These are phyloP conservation scores for Leptarthrus brevirostris DNA, from an alignment of 2,888 invertebrate genomes.

Conservation along the genomic window DNA sequence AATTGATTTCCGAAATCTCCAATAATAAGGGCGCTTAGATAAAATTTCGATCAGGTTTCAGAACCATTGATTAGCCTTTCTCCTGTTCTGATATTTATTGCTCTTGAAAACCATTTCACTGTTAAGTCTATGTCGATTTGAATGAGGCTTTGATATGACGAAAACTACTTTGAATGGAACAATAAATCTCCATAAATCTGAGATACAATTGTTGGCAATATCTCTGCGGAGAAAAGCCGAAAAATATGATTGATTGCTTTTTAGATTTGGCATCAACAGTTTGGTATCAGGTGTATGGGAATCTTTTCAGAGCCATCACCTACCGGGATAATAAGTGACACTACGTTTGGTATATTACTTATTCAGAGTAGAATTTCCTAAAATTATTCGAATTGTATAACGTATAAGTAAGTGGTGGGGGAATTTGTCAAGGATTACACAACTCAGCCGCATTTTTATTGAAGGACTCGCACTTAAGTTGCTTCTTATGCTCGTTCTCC, in stretches of 20 bases:
- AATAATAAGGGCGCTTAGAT: no score
- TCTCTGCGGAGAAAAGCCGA: background rate
- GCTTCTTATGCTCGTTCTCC: conserved; percentile 4
- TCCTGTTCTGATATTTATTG: conserved; percentile 8
- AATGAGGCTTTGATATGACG: background rate
- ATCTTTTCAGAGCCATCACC: no score
- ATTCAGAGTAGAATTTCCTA: conserved; percentile 17
- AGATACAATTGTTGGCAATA: conserved; percentile 19
- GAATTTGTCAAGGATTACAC: conserved; percentile 31
- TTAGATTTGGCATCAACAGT: background rate
- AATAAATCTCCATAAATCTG: conserved; percentile 35
- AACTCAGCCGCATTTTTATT: conserved; percentile 13
- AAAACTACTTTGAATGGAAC: conserved; percentile 1
- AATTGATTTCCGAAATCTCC: no score
- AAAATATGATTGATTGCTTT: conserved; percentile 27
- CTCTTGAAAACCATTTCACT: conserved; percentile 25
- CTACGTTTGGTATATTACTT: conserved; percentile 8
- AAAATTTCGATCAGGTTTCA: background rate
- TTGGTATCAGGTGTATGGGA: background rate
- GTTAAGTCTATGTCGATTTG: background rate
- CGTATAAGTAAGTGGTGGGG: background rate
- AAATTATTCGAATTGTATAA: conserved; percentile 15
- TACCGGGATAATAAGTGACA: conserved; percentile 11
- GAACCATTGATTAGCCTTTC: conserved; percentile 12
- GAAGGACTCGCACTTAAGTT: conserved; percentile 27